Evolutionary conservation across 2,113 vertebrate species (phyloP).

Genomic region (Anguilla japonica): DNA sequence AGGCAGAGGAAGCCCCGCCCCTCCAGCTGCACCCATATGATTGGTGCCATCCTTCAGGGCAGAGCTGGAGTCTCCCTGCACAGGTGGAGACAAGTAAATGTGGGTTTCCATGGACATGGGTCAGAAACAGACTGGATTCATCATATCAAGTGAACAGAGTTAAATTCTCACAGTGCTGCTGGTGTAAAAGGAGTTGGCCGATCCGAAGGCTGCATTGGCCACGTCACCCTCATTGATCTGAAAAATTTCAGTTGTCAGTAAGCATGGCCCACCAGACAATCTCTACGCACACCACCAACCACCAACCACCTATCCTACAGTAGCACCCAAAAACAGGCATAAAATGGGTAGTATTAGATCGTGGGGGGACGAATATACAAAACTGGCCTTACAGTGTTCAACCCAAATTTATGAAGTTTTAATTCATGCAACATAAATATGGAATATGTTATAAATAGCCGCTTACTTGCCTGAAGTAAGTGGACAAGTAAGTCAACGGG

Average conservation of each 20-base stretch:
- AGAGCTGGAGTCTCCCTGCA: constrained; percentile 65
- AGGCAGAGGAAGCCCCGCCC: constrained; percentile 86
- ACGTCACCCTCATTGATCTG: constrained; percentile 87
- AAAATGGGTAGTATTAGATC: not conserved
- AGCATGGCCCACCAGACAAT: constrained; percentile 12
- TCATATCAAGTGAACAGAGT: constrained; percentile 9
- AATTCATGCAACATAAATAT: not conserved
- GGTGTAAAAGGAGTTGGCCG: constrained; percentile 88
- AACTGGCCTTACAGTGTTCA: not conserved
- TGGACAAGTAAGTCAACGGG: no score
- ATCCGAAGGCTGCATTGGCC: constrained; percentile 85
- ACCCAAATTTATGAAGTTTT: not conserved
- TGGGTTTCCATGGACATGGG: not conserved
- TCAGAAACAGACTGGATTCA: no score
- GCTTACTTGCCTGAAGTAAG: no score
- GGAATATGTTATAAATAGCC: not conserved
- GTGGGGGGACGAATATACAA: no score
- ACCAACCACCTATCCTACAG: no score
- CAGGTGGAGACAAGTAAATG: not conserved
- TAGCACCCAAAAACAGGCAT: not conserved
- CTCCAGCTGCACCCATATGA: constrained; percentile 80
- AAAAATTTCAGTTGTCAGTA: not conserved
- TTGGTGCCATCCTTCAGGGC: constrained; percentile 83
- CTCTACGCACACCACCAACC: not conserved
- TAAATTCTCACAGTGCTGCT: constrained; percentile 79